phyloP scores from a whole-genome alignment of 1,140 invertebrate species.

The Aricia agestis region DNA sequence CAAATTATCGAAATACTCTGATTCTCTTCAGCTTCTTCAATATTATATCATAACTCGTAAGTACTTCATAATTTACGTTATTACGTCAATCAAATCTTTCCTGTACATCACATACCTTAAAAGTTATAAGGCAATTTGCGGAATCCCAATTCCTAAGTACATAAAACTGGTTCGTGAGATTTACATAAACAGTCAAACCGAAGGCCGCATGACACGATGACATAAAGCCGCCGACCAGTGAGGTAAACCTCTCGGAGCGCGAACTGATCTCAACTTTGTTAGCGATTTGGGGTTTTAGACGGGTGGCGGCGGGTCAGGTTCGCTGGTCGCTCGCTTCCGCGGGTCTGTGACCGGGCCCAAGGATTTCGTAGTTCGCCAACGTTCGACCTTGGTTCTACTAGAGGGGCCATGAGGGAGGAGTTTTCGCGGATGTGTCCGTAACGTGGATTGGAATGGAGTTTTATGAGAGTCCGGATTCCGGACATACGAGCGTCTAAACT shows the following conservation, averaged over 20 bases:
- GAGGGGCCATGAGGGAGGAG: constrained; percentile 33
- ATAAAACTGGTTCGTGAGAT: constrained; percentile 46
- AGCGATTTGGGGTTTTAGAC: constrained; percentile 28
- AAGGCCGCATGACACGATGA: constrained; percentile 60
- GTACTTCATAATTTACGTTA: too few relatives aligned
- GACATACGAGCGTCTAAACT: too few relatives aligned
- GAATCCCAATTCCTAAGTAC: constrained; percentile 13
- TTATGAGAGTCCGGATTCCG: too few relatives aligned
- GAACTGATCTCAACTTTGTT: background rate
- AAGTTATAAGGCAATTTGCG: background rate
- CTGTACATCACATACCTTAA: too few relatives aligned
- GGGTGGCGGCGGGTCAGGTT: constrained; percentile 43
- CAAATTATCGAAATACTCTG: too few relatives aligned
- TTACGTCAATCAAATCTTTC: too few relatives aligned
- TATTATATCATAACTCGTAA: too few relatives aligned
- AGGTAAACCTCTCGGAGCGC: constrained; percentile 24
- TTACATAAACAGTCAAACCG: constrained; percentile 55
- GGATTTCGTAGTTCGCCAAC: constrained; percentile 60
- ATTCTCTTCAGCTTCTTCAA: too few relatives aligned
- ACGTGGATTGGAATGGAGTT: too few relatives aligned
- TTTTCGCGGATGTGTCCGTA: background rate
- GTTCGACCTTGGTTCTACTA: constrained; percentile 63
- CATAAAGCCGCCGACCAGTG: constrained; percentile 52
- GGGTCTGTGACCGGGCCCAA: constrained; percentile 59
- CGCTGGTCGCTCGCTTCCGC: constrained; percentile 54